These are phyloP conservation scores for Drosophila albomicans DNA, from an alignment of 1,140 invertebrate genomes.

Conservation along the genomic window DNA sequence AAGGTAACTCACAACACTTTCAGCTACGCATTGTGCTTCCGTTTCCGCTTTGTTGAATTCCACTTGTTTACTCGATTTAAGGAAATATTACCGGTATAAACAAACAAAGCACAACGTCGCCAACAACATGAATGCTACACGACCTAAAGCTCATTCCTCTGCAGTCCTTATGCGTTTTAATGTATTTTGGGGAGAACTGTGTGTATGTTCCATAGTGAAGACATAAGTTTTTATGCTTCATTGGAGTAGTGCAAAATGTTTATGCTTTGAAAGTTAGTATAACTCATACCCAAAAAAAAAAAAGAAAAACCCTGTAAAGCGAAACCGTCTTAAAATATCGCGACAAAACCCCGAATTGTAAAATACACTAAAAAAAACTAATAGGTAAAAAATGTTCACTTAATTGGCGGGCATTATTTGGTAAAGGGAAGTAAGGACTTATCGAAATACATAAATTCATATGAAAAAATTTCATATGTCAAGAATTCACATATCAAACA, in stretches of 20 bases:
- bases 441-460: no score
- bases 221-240: constrained; percentile 81
- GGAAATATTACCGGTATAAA: constrained; percentile 83
- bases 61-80: constrained; percentile 83
- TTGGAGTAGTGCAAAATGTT: constrained; percentile 78
- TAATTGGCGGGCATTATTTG: no score
- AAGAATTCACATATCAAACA: no score
- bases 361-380: constrained; percentile 45
- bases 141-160: constrained; percentile 28
- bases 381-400: no score
- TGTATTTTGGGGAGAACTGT: neutral
- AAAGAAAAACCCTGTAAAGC: constrained; percentile 8
- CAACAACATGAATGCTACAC: constrained; percentile 44
- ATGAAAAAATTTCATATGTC: no score
- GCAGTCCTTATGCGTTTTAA: constrained; percentile 6
- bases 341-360: constrained; percentile 19
- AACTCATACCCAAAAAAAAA: constrained; percentile 56
- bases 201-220: constrained; percentile 59
- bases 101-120: constrained; percentile 75
- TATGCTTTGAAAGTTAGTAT: constrained; percentile 77
- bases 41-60: constrained; percentile 82
- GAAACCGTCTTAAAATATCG: constrained; percentile 6
- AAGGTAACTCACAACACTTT: constrained; percentile 42
- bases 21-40: constrained; percentile 80
- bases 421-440: no score